Percentiles rank a stretch among this genome's conserved stretches.
Conservation (phyloP, 2,888 invertebrate genomes). For the Strigamia transsilvanica region DNA sequence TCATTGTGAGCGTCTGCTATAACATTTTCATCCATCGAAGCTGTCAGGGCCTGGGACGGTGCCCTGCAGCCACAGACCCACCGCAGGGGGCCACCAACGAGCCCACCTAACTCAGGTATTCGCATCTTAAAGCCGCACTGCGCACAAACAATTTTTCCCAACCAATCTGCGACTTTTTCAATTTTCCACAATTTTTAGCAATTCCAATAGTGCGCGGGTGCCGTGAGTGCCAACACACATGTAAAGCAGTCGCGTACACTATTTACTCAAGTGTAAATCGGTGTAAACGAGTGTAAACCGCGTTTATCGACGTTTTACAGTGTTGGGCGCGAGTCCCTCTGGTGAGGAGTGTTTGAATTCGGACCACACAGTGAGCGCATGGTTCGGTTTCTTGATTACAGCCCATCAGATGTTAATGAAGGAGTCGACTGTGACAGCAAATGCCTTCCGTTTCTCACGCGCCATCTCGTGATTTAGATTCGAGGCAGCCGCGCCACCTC, state of each 20-base stretch:
- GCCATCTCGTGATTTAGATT: constrained; percentile 42
- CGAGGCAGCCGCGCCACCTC: constrained; percentile 12
- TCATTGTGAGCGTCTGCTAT: constrained; percentile 47
- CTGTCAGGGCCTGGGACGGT: constrained; percentile 43
- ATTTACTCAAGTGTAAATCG: too few species aligned
- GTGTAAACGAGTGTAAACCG: too few species aligned
- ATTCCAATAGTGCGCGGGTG: too few species aligned
- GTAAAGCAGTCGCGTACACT: too few species aligned
- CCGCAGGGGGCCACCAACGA: constrained; percentile 47
- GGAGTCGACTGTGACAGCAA: constrained; percentile 44
- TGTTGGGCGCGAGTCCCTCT: constrained; percentile 33
- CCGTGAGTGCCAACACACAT: too few species aligned
- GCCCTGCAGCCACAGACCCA: constrained; percentile 36
- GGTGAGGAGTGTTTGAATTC: not conserved
- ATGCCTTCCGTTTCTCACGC: constrained; percentile 44
- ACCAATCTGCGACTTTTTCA: too few species aligned
- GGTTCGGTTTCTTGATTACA: constrained; percentile 44
- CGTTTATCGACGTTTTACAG: too few species aligned
- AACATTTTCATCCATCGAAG: constrained; percentile 49
- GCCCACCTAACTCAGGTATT: constrained; percentile 44
- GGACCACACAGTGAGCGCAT: constrained; percentile 39
- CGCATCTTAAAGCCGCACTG: not conserved
- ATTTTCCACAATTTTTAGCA: too few species aligned
- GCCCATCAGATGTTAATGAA: constrained; percentile 39
- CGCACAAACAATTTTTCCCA: constrained; percentile 32